A percentile compares a stretch with the other conserved stretches of the same genome.
Evolutionary conservation across 2,113 vertebrate genomes (phyloP).

Genomic region (Catagonus wagneri): DNA sequence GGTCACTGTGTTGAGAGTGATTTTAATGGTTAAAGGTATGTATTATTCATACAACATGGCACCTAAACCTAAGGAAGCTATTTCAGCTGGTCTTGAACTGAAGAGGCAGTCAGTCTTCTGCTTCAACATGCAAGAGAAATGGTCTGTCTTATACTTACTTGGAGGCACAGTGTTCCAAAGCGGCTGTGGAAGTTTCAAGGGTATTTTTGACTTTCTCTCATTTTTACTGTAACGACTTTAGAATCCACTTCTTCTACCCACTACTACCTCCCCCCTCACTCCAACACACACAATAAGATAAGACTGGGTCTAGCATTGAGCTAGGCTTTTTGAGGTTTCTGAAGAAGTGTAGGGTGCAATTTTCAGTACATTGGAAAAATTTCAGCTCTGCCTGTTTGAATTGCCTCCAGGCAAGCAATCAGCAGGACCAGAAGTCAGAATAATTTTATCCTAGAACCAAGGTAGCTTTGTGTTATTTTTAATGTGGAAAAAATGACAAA

Average conservation of each 20-base stretch:
- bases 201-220: constrained; percentile 17
- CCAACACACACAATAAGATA: not conserved
- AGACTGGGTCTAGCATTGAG: not conserved
- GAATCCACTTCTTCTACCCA: not conserved
- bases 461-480: constrained; percentile 29
- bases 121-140: not conserved
- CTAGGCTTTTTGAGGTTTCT: constrained; percentile 34
- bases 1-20: not conserved
- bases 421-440: not conserved
- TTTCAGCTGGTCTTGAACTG: not conserved
- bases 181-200: constrained; percentile 34
- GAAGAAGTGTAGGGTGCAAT: not conserved
- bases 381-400: constrained; percentile 37
- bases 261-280: no score
- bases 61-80: not conserved
- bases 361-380: not conserved
- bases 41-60: not conserved
- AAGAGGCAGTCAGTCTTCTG: not conserved
- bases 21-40: not conserved
- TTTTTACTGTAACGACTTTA: constrained; percentile 52
- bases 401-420: constrained; percentile 44
- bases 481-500: constrained; percentile 23
- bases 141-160: not conserved
- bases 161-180: constrained; percentile 27
- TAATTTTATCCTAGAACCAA: constrained; percentile 57